Percentiles rank a stretch among this genome's conserved stretches.
phyloP scores from a whole-genome alignment of 2,797 vertebrate species.

The Botia kubotai region DNA sequence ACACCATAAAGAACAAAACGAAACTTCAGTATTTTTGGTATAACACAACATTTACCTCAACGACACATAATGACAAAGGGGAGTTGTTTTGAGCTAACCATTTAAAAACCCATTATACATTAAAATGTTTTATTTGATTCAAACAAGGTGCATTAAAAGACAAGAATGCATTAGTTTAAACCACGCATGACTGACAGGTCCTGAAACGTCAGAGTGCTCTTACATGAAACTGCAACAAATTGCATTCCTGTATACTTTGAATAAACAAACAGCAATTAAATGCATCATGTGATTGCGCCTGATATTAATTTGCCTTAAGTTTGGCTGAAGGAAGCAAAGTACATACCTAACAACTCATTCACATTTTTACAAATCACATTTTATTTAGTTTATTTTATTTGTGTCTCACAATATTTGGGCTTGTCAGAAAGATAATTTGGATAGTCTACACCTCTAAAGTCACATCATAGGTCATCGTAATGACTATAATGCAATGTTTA shows the following conservation, averaged over 20 bases:
- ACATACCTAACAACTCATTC: neutral
- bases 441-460: neutral
- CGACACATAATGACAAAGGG: no score
- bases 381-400: no score
- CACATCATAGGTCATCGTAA: neutral
- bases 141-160: neutral
- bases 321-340: neutral
- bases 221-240: neutral
- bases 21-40: no score
- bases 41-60: no score
- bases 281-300: neutral
- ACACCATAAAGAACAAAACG: no score
- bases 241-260: neutral
- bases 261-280: neutral
- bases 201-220: neutral
- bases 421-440: neutral
- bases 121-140: neutral
- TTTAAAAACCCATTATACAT: neutral
- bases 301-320: neutral
- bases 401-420: no score
- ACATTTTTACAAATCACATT: no score
- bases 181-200: neutral
- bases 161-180: neutral
- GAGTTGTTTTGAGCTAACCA: neutral
- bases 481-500: neutral